Conservation (phyloP, 2,113 vertebrate genomes). For the Dipodomys stephensi region DNA sequence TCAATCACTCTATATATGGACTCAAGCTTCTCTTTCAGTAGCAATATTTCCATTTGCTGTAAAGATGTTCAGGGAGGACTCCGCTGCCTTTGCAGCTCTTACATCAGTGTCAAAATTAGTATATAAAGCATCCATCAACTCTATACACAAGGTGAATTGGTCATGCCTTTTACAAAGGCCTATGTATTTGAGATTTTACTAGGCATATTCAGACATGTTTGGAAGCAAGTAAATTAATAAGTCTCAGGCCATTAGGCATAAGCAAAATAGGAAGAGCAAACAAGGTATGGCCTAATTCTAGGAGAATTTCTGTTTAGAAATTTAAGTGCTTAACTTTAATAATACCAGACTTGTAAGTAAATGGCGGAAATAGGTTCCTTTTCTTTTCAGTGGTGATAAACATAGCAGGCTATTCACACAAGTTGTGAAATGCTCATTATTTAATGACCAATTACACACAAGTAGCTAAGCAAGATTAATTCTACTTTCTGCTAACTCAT, state of each 20-base stretch:
- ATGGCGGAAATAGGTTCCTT: neutral
- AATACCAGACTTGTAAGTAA: neutral
- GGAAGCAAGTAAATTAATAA: conserved; percentile 65
- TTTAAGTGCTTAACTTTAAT: neutral
- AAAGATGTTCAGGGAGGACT: conserved; percentile 69
- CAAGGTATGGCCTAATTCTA: neutral
- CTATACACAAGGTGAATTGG: conserved; percentile 72
- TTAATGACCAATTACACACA: neutral
- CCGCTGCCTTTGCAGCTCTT: conserved; percentile 64
- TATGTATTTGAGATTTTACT: conserved; percentile 65
- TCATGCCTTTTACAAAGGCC: conserved; percentile 77
- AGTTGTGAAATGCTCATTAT: neutral
- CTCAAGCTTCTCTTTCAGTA: conserved; percentile 78
- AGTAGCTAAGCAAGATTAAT: neutral
- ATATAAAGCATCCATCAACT: conserved; percentile 83
- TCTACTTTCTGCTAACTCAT: neutral
- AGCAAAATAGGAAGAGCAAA: neutral
- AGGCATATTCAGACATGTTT: conserved; percentile 65
- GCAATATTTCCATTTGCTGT: conserved; percentile 73
- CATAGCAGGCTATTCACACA: neutral
- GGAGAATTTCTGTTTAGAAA: conserved; percentile 39
- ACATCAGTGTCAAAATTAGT: conserved; percentile 85
- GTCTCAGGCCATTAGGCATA: conserved; percentile 44
- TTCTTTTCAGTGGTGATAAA: neutral
- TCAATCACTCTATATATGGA: conserved; percentile 72